These are phyloP conservation scores for Drosophila rhopaloa DNA, from an alignment of 1,140 invertebrate species.

Conservation along the genomic window DNA sequence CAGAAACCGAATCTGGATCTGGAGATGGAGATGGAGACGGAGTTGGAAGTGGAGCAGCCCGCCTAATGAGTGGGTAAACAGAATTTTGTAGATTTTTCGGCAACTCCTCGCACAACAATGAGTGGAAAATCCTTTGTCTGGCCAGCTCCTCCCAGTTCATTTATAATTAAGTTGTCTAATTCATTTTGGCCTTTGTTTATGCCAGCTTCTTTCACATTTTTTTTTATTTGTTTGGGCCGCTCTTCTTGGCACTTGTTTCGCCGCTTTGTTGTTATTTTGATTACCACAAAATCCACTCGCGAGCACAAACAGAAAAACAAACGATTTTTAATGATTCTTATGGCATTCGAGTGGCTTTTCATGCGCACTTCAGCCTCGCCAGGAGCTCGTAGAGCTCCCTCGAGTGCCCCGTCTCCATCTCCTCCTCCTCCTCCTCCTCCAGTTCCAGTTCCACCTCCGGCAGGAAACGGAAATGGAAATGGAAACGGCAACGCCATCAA, in stretches of 20 bases:
- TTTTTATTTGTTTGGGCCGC: constrained; percentile 1
- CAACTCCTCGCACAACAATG: constrained; percentile 37
- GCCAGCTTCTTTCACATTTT: constrained; percentile 30
- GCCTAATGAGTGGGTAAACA: constrained; percentile 80
- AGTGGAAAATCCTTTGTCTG: constrained; percentile 74
- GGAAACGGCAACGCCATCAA: constrained; percentile 71
- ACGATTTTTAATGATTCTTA: constrained; percentile 82
- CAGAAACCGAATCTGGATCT: neutral
- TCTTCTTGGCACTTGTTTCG: constrained; percentile 56
- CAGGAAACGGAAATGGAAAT: constrained; percentile 73
- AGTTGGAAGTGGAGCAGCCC: constrained; percentile 2
- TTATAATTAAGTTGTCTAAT: constrained; percentile 84
- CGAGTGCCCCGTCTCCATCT: constrained; percentile 12
- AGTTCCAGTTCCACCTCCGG: neutral
- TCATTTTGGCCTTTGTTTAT: constrained; percentile 75
- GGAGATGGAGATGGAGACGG: constrained; percentile 1
- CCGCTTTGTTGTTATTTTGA: constrained; percentile 63
- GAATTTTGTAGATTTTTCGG: constrained; percentile 50
- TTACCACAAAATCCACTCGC: constrained; percentile 77
- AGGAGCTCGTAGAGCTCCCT: constrained; percentile 19
- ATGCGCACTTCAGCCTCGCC: constrained; percentile 68
- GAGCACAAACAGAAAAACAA: constrained; percentile 59
- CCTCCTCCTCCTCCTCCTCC: neutral
- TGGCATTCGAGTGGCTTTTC: constrained; percentile 78
- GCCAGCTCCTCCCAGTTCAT: constrained; percentile 59